Evolutionary conservation across 1,140 invertebrate species (phyloP).

Genomic region (Dendroctonus ponderosae): DNA sequence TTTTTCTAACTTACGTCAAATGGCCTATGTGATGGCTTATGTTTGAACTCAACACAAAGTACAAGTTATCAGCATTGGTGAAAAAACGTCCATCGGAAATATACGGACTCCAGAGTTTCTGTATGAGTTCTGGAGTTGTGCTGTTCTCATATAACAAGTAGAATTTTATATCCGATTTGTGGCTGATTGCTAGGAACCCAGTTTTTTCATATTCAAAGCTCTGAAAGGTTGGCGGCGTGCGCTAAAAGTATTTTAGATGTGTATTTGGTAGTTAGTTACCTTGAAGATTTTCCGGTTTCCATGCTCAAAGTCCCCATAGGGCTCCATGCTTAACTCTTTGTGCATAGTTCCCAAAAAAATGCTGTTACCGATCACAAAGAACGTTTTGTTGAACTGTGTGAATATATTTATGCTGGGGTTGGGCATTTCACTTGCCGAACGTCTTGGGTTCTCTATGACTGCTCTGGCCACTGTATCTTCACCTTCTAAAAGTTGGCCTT

Average conservation of each 20-base stretch:
- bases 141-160: not conserved
- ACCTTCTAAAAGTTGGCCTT: no score
- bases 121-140: constrained; percentile 9
- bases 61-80: constrained; percentile 30
- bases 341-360: constrained; percentile 10
- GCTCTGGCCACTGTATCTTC: no score
- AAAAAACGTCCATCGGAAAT: constrained; percentile 33
- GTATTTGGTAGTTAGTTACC: not conserved
- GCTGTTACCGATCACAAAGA: constrained; percentile 16
- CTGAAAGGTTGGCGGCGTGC: constrained; percentile 7
- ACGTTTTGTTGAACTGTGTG: constrained; percentile 18
- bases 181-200: constrained; percentile 11
- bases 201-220: constrained; percentile 12
- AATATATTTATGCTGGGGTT: constrained; percentile 5
- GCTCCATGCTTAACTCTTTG: constrained; percentile 5
- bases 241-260: no score
- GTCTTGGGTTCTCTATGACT: no score
- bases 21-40: constrained; percentile 5
- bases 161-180: constrained; percentile 1
- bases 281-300: constrained; percentile 3
- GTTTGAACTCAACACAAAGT: constrained; percentile 31
- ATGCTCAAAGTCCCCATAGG: constrained; percentile 11
- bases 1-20: constrained; percentile 18
- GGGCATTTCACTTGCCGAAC: not conserved
- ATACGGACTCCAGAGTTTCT: constrained; percentile 12